Conservation (phyloP, 2,797 vertebrate genomes). For the Emys orbicularis region DNA sequence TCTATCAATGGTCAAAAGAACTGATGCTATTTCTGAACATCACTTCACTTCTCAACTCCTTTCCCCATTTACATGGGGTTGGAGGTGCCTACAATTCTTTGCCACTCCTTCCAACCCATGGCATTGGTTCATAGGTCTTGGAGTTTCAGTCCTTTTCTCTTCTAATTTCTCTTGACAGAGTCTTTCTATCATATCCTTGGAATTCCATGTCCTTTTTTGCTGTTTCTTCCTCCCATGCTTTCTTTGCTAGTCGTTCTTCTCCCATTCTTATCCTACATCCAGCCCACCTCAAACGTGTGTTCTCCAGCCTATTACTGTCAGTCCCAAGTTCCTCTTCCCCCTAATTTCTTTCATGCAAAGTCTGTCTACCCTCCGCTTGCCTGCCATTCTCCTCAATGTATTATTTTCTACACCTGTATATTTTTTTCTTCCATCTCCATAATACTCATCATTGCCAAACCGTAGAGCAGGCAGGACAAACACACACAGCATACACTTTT, state of each 20-base stretch:
- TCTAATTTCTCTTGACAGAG: not conserved
- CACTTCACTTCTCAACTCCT: not conserved
- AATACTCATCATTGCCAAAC: not conserved
- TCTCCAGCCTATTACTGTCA: not conserved
- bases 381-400: not conserved
- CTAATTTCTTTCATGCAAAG: not conserved
- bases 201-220: not conserved
- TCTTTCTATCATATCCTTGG: not conserved
- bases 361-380: not conserved
- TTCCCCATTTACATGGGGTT: not conserved
- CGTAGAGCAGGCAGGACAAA: not conserved
- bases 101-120: not conserved
- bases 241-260: not conserved
- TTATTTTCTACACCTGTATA: not conserved
- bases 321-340: not conserved
- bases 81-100: not conserved
- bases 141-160: not conserved
- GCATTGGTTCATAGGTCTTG: not conserved
- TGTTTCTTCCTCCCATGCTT: not conserved
- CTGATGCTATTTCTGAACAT: not conserved
- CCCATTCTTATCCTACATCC: not conserved
- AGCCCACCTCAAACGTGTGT: not conserved
- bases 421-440: not conserved
- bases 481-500: not conserved
- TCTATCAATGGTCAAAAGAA: constrained; percentile 20